A percentile compares a stretch with the other conserved stretches of the same genome.
Conservation (phyloP, 2,797 vertebrate genomes). For the Parotocinclus haroldoi region DNA sequence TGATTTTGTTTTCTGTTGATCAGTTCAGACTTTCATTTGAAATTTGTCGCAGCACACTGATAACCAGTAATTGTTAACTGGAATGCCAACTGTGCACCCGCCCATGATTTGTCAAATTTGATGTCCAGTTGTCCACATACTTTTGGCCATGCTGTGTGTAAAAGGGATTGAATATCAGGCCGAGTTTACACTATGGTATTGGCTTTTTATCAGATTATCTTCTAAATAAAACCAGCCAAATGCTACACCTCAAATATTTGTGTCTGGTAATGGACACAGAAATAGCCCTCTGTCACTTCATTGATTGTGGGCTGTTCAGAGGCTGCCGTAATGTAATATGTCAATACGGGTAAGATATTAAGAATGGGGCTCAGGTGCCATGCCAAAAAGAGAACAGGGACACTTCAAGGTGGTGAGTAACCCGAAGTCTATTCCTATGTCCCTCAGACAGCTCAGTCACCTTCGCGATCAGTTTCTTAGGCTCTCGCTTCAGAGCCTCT, state of each 20-base stretch:
- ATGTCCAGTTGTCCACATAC: too few relatives aligned
- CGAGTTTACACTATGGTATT: background rate
- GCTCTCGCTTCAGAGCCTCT: constrained; percentile 57
- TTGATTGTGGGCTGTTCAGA: constrained; percentile 34
- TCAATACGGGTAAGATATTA: constrained; percentile 23
- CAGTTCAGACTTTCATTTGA: too few relatives aligned
- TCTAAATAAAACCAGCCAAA: constrained; percentile 6
- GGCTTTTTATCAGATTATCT: background rate
- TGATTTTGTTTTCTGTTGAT: too few relatives aligned
- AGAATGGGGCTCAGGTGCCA: constrained; percentile 10
- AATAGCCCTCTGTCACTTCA: constrained; percentile 21
- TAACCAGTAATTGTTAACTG: too few relatives aligned
- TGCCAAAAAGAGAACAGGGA: constrained; percentile 43
- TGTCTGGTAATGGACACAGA: constrained; percentile 27
- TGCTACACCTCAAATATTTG: constrained; percentile 19
- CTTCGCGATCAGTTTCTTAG: constrained; percentile 70
- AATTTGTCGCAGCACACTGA: too few relatives aligned
- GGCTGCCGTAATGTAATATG: constrained; percentile 38
- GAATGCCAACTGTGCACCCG: too few relatives aligned
- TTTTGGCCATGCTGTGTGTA: too few relatives aligned
- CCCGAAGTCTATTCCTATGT: constrained; percentile 38
- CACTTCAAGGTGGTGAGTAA: constrained; percentile 56
- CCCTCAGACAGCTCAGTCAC: constrained; percentile 62
- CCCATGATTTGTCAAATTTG: too few relatives aligned
- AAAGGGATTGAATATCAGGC: too few relatives aligned